Percentiles rank a stretch among this genome's conserved stretches.
Evolutionary conservation across 2,888 invertebrate species (phyloP).

Genomic region (Lycophotia porphyrea): DNA sequence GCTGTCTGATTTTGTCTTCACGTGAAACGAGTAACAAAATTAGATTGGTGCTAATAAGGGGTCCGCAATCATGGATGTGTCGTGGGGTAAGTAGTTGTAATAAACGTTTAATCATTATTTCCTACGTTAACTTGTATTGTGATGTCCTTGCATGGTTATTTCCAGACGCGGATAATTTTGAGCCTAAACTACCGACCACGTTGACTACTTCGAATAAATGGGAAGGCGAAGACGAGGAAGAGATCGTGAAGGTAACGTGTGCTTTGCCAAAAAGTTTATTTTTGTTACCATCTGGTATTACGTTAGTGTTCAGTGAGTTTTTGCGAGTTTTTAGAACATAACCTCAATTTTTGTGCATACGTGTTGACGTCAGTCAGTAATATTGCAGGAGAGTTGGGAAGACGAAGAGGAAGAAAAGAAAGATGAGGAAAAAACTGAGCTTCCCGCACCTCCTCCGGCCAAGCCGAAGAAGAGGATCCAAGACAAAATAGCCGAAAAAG

Average conservation of each 20-base stretch:
- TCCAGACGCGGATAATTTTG: constrained; percentile 93
- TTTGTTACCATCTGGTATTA: constrained; percentile 49
- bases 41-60: constrained; percentile 83
- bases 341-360: constrained; percentile 84
- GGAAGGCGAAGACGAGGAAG: constrained; percentile 97
- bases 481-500: constrained; percentile 96
- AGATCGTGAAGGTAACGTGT: constrained; percentile 93
- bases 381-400: constrained; percentile 97
- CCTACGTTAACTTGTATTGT: constrained; percentile 61
- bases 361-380: constrained; percentile 85
- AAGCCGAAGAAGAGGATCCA: constrained; percentile 94
- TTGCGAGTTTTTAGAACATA: constrained; percentile 72
- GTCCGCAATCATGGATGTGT: constrained; percentile 91
- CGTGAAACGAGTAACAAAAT: constrained; percentile 85
- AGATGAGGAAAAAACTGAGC: constrained; percentile 92
- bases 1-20: constrained; percentile 85
- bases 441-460: constrained; percentile 90
- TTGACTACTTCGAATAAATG: constrained; percentile 93
- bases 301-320: constrained; percentile 54
- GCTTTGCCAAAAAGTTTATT: constrained; percentile 79
- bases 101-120: constrained; percentile 66
- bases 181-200: constrained; percentile 91
- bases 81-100: constrained; percentile 91
- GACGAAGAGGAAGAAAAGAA: constrained; percentile 96
- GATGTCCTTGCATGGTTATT: constrained; percentile 80